phyloP scores from a whole-genome alignment of 2,113 vertebrate genomes.

The Pagrus major region DNA sequence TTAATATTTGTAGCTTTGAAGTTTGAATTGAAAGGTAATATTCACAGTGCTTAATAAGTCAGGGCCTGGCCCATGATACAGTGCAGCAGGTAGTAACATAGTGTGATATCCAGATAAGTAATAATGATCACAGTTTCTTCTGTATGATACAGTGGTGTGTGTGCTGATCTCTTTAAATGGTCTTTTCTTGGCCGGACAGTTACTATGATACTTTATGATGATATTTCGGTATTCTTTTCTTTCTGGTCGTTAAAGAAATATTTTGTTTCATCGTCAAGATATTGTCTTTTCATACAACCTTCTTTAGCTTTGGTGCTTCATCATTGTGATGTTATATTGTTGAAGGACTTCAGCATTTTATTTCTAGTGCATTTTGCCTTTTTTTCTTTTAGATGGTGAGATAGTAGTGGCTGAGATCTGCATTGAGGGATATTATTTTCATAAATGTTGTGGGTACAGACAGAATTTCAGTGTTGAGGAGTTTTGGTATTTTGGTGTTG shows the following conservation, averaged over 20 bases:
- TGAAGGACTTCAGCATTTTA: not conserved
- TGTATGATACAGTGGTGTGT: too few relatives aligned
- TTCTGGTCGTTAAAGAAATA: not conserved
- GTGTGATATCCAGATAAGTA: not conserved
- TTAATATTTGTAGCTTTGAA: not conserved
- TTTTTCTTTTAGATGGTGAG: not conserved
- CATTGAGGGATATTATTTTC: not conserved
- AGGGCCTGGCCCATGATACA: not conserved
- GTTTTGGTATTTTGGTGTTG: slow-evolving; percentile 50
- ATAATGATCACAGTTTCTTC: not conserved
- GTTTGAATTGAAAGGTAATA: not conserved
- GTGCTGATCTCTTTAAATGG: not conserved
- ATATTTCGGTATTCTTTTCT: not conserved
- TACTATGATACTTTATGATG: not conserved
- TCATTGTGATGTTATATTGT: not conserved
- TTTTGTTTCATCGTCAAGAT: not conserved
- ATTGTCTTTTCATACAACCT: not conserved
- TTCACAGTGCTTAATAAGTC: not conserved
- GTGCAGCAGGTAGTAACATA: not conserved
- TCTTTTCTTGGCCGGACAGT: not conserved
- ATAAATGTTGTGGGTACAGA: not conserved
- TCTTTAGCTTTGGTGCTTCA: not conserved
- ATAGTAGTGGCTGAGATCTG: not conserved
- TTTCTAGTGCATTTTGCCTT: not conserved
- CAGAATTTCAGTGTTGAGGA: not conserved